A percentile compares a stretch with the other conserved stretches of the same genome.
These are phyloP conservation scores for Drosophila ironensis DNA, from an alignment of 1,140 invertebrate genomes.

Conservation along the genomic window DNA sequence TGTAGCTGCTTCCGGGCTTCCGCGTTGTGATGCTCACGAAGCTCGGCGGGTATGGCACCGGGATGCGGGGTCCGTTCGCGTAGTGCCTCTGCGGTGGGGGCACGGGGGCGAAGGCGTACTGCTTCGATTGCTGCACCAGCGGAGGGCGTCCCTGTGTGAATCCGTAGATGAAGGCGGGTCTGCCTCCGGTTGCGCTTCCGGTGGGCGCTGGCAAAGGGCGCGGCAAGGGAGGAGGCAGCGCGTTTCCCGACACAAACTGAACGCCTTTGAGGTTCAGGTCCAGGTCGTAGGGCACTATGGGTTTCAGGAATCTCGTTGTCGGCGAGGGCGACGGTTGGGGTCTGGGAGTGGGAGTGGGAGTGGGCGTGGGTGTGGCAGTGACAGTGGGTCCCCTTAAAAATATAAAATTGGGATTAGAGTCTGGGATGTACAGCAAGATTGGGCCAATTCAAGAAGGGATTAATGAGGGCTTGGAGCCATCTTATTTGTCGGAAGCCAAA, in stretches of 20 bases:
- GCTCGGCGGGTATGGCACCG: constrained; percentile 73
- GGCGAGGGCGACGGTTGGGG: neutral
- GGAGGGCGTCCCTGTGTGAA: constrained; percentile 18
- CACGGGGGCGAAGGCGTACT: constrained; percentile 53
- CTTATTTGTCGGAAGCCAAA: constrained; percentile 74
- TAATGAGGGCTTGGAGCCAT: no score
- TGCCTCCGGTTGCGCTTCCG: neutral
- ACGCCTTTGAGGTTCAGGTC: constrained; percentile 50
- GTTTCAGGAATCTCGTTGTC: constrained; percentile 36
- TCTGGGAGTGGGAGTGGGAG: constrained; percentile 15
- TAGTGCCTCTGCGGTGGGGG: constrained; percentile 40
- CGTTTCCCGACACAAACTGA: constrained; percentile 49
- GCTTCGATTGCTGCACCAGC: constrained; percentile 60
- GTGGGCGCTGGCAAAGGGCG: constrained; percentile 19
- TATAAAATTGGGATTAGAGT: neutral
- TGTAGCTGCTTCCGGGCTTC: no score
- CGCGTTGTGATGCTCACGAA: constrained; percentile 71
- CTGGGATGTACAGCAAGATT: neutral
- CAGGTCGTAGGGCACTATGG: constrained; percentile 68
- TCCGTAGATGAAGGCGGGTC: constrained; percentile 24
- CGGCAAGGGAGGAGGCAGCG: constrained; percentile 12
- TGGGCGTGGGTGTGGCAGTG: constrained; percentile 29
- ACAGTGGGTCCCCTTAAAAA: constrained; percentile 33
- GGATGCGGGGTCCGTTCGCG: constrained; percentile 41
- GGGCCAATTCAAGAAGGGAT: neutral